Conservation (phyloP, 2,797 vertebrate species). For the Glossophaga mutica region DNA sequence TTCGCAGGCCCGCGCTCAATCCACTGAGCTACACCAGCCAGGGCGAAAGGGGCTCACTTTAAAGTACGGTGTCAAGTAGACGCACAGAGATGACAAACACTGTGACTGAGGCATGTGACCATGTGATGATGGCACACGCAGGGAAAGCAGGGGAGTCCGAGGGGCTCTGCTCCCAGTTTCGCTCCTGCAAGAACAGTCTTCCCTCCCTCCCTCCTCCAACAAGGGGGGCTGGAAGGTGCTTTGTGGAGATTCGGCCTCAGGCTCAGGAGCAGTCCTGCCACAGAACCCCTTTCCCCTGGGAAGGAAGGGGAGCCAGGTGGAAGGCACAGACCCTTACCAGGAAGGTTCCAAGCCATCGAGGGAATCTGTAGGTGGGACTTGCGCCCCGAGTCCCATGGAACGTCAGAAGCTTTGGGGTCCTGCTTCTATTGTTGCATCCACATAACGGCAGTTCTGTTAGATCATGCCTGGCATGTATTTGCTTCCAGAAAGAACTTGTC, state of each 20-base stretch:
- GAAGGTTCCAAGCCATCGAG: neutral
- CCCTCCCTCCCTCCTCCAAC: neutral
- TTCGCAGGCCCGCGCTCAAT: too few species aligned
- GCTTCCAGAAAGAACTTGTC: neutral
- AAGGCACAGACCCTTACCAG: neutral
- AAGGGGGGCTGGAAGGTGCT: neutral
- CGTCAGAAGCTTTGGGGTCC: accelerated
- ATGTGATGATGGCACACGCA: neutral
- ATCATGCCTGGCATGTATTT: neutral
- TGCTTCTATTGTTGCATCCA: neutral
- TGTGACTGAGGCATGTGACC: accelerated
- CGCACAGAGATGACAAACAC: neutral
- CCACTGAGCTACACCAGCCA: too few species aligned
- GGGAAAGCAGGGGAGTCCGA: accelerated
- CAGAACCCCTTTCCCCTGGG: neutral
- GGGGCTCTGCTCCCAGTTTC: neutral
- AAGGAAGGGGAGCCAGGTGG: neutral
- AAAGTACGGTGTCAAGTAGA: neutral
- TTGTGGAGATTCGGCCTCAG: neutral
- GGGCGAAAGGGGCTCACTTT: neutral
- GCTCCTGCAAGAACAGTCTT: neutral
- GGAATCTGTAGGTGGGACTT: neutral
- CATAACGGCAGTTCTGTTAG: neutral
- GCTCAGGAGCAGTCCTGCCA: neutral
- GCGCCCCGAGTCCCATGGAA: neutral